Base-by-base conservation (phyloP, 92 coral and sea anemone genomes). In the Bergia sp. region DNA sequence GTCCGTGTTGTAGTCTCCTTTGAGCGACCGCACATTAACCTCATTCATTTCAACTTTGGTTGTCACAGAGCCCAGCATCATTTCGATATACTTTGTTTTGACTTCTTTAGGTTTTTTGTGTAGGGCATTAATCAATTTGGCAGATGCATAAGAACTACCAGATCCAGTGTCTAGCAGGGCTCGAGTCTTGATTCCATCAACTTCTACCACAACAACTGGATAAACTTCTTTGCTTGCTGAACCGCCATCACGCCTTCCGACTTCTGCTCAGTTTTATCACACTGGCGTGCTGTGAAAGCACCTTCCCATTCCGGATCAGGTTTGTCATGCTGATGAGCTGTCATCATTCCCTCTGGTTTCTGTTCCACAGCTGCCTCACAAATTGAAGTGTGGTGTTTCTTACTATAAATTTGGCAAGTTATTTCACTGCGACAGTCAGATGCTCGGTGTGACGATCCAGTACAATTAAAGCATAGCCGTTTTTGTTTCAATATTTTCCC, bases 151-250 rank as follows among this genome's bases (percentile, higher is more conserved):
- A 2, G 92, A 89, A 53, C 94, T 91, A 73, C 90, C 91, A 39
- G 93, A 89, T 38, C 94, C 92, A 23, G 91, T 92, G 89, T 86
- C 88, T 42, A 92, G 39, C 29, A 92, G 73, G 20, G 91, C 94
- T 1, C 77, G 77, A 5, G 91, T 89, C 65, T 89, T 89, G 18
- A 82, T 81, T 15, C 89, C 86, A 69, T 89, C 73, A 42, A 92
- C 85, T 41, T 89, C 21, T 37, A 89, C 82, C 6, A 89, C 58
- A 23, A 89, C 89, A 37, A 92, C 89, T 18, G 90, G 90, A 82
- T 86, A 89, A 10, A 89, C 36, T 79, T 82, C 29, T 3, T 81
- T 88, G 36, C 23, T n/a, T 49, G 42, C 76, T 53, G 85, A 18
- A 88, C 91, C 38, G 87, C 79, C 88, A 85, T 23, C 53, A 88